Percentiles rank a stretch among this genome's conserved stretches.
These are phyloP conservation scores for Hydrochoerus hydrochaeris DNA, from an alignment of 2,113 vertebrate species.

Conservation along the genomic window DNA sequence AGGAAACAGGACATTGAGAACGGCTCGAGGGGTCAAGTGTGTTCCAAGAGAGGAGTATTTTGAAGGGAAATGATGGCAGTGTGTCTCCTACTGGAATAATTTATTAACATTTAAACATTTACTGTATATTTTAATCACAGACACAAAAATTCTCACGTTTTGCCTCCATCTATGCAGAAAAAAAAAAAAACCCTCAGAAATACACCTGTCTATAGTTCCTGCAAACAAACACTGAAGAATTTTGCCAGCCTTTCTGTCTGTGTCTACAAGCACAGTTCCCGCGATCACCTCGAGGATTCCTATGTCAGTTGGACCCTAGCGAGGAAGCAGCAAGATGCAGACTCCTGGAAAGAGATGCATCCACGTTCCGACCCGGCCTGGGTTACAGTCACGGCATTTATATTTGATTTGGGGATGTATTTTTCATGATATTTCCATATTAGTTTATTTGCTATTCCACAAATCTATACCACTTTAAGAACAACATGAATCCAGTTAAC, in stretches of 20 bases:
- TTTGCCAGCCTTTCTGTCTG: neutral
- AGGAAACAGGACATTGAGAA: neutral
- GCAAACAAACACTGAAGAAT: neutral
- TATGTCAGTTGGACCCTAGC: neutral
- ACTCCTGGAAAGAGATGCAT: neutral
- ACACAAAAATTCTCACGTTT: neutral
- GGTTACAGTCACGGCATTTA: neutral
- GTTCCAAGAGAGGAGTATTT: neutral
- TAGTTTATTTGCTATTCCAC: neutral
- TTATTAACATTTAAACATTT: neutral
- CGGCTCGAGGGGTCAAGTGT: neutral
- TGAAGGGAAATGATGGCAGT: neutral
- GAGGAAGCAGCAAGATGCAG: neutral
- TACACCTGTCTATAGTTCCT: neutral
- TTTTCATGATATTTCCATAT: neutral
- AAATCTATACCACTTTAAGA: constrained; percentile 17
- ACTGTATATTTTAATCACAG: neutral
- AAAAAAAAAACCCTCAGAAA: neutral
- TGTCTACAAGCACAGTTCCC: neutral
- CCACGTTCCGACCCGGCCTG: neutral
- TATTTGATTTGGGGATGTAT: neutral
- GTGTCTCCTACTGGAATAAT: neutral
- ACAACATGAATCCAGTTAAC: neutral
- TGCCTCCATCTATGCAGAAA: neutral
- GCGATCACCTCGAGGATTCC: neutral